phyloP scores from a whole-genome alignment of 23 tunicate species.

The Diplosoma virens region DNA sequence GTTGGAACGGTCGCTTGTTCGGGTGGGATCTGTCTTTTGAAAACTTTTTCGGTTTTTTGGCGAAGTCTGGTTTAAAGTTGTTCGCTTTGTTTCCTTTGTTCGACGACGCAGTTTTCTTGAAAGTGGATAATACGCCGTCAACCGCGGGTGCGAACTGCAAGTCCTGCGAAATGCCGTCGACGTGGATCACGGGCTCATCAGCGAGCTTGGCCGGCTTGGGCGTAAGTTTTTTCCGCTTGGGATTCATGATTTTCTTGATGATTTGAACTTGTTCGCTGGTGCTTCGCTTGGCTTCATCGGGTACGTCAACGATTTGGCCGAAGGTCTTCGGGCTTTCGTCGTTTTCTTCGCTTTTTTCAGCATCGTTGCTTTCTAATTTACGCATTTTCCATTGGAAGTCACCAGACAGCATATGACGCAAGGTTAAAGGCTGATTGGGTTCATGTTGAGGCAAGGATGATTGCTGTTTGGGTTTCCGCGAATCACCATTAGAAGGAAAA shows the following conservation, averaged over 20 bases:
- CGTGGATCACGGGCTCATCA: background rate
- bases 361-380: background rate
- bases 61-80: too few species aligned
- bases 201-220: background rate
- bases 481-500: slow-evolving; percentile 16
- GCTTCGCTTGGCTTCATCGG: slow-evolving; percentile 28
- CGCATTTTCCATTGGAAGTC: slow-evolving; percentile 50
- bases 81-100: too few species aligned
- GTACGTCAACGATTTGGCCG: slow-evolving; percentile 37
- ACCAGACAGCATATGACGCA: slow-evolving; percentile 55
- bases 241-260: slow-evolving; percentile 18
- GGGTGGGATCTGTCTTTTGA: too few species aligned
- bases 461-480: background rate
- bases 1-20: slow-evolving; percentile 47
- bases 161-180: background rate
- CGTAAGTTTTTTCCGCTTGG: background rate
- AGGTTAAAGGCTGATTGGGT: background rate
- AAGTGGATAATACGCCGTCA: background rate
- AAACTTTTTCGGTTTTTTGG: too few species aligned
- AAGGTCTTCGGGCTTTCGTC: slow-evolving; percentile 28
- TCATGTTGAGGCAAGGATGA: background rate
- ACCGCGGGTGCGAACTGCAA: background rate
- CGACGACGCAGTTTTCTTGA: too few species aligned
- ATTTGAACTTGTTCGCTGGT: slow-evolving; percentile 50
- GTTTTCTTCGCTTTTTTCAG: background rate